Base-by-base conservation (phyloP, 2,888 invertebrate genomes). In the Girardia tigrina region DNA sequence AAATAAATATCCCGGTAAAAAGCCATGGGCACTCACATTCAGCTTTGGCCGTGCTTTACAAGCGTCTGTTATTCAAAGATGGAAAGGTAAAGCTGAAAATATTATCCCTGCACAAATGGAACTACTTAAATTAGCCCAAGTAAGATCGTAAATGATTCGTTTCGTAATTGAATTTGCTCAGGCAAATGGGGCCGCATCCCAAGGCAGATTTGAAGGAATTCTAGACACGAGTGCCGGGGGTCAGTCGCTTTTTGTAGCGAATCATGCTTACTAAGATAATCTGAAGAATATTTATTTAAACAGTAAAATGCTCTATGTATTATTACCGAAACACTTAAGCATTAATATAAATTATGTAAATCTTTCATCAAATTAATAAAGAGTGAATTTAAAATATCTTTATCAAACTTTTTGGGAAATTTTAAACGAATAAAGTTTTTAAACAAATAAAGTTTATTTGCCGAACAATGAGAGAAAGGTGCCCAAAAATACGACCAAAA, bases 11-110 rank as follows among this genome's bases (percentile, higher is more conserved):
- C 86, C 87, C 56, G 82, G 81, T 79, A 90, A 90, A 87, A 92
- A 91, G 86, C 97, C 97, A 77, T 98, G 98, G 98, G 89, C 91
- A 26, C 88, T 98, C 74, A 93, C 94, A 80, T 98, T 98, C 90
- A 93, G 92, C 82, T 98, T 91, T 85, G 98, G 98, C 12, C 91
- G 98, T 80, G 98, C 98, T 77, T 89, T 98, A 78, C 87, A 97
- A 87, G 95, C 97, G 42, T 94, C 94, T 78, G 95, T 94, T 12
- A 88, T 97, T 81, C 89, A 90, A 76, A 93, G 94, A 36, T 98
- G 98, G 97, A 88, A 86, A 74, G 98, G 97, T 81, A 92, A 94
- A 86, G 87, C 89, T 77, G 94, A 92, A 81, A 92, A 93, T 83
- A 85, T 94, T 75, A 86, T 85, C 73, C 89, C 89, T 80, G 97